phyloP scores from a whole-genome alignment of 2,797 vertebrate species.

The Brachyrhaphis roseni region DNA sequence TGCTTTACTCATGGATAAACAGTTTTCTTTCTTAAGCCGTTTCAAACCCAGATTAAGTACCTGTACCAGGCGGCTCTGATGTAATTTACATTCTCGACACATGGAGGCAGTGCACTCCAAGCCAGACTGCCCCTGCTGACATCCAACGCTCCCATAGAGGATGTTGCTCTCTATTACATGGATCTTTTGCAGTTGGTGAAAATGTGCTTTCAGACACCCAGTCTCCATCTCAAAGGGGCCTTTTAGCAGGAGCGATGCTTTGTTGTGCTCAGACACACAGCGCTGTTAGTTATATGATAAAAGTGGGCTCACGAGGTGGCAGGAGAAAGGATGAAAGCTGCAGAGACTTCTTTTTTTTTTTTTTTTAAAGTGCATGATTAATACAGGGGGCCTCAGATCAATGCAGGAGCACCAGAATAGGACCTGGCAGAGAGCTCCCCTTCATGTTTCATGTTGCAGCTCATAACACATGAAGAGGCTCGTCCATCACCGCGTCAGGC shows the following conservation, averaged over 20 bases:
- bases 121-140: background rate
- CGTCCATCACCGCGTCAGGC: conserved; percentile 45
- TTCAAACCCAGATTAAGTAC: background rate
- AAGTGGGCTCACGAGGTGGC: conserved; percentile 51
- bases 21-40: background rate
- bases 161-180: conserved; percentile 13
- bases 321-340: conserved; percentile 63
- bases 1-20: background rate
- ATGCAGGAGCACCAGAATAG: conserved; percentile 49
- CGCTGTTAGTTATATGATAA: conserved; percentile 50
- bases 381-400: conserved; percentile 67
- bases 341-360: conserved; percentile 57
- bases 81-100: conserved; percentile 33
- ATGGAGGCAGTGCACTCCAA: conserved; percentile 60
- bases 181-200: conserved; percentile 6
- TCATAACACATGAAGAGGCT: conserved; percentile 56
- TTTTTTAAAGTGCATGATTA: conserved; percentile 66
- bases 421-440: conserved; percentile 40
- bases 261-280: conserved; percentile 44
- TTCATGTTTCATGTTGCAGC: conserved; percentile 55
- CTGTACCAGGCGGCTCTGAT: background rate
- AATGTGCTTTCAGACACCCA: conserved; percentile 23
- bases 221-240: conserved; percentile 42
- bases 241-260: conserved; percentile 33
- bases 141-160: background rate